These are phyloP conservation scores for Grus americana DNA, from an alignment of 2,113 vertebrate genomes.

Conservation along the genomic window DNA sequence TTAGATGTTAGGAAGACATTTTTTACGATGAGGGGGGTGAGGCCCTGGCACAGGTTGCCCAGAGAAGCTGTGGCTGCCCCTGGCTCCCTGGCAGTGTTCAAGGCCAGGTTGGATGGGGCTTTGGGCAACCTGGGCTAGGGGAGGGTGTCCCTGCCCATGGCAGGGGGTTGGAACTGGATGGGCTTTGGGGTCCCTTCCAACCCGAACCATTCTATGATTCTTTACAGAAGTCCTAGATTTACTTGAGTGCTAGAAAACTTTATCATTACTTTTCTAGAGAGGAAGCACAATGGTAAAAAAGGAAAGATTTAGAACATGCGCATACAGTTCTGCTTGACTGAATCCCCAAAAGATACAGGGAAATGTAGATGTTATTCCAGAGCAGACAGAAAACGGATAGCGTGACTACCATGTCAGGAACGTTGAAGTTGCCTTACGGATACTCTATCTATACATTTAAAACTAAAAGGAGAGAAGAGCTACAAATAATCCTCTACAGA, in stretches of 20 bases:
- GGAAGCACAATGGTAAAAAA: background rate
- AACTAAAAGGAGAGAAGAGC: background rate
- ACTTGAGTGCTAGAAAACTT: background rate
- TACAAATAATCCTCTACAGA: background rate
- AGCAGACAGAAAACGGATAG: background rate
- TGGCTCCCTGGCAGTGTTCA: too few relatives aligned
- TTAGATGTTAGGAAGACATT: too few relatives aligned
- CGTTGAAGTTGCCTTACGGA: fast-evolving
- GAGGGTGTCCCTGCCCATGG: too few relatives aligned
- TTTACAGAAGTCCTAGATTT: background rate
- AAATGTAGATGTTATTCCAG: background rate
- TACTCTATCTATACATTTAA: too few relatives aligned
- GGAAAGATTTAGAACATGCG: background rate
- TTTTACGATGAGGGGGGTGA: too few relatives aligned
- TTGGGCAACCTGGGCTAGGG: too few relatives aligned
- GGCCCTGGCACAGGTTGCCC: too few relatives aligned
- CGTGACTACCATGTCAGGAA: background rate
- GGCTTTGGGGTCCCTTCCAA: too few relatives aligned
- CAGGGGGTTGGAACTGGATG: too few relatives aligned
- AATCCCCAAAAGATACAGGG: background rate
- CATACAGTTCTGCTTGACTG: background rate
- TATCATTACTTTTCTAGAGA: background rate
- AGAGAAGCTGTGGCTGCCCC: too few relatives aligned
- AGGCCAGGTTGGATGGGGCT: too few relatives aligned
- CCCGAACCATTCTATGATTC: background rate